Base-by-base conservation (phyloP, 2,113 vertebrate species). In the Isurus oxyrinchus region DNA sequence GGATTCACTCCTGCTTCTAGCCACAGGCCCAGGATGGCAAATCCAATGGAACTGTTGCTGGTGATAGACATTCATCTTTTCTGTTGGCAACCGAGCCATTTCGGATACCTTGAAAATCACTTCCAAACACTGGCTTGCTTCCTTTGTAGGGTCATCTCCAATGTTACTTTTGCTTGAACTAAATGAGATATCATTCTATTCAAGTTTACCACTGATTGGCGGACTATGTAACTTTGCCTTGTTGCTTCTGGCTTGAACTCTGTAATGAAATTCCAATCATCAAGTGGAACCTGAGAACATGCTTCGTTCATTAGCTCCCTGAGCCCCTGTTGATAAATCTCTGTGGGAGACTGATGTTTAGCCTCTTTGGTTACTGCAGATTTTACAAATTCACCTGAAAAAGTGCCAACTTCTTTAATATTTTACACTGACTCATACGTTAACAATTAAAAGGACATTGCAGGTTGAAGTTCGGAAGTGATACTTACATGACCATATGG, bases 341-440 rank as follows among this genome's bases (percentile, higher is more conserved):
- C 87, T 57, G 55, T 25, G 21, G 79, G 87, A 90, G 53, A 53
- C 49, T 90, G 25, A 55, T 88, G 86, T 55, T 27, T 0, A 57
- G 86, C 49, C 86, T 88, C 86, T 88, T 88, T 88, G 86, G 44
- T 55, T 88, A 10, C 23, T 55, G 44, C 0, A 49, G 86, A 88
- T 88, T 88, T 88, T 88, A 88, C 86, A 88, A 88, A 55, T 23
- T 25, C 2, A 88, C 31, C 86, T 88, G 86, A 55, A 88, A 88
- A 55, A 88, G 86, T 53, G 86, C 86, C 86, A 88, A 88, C 49
- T 88, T 53, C 19, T 27, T 35, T 13, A 81, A 44, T 44, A n/a
- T 84, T 84, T 84, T 84, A 84, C 53, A 88, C 55, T 27, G 49
- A 88, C 23, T 88, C 1, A 14, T 55, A 55, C 53, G 55, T 88